Evolutionary conservation across 2,113 vertebrate genomes (phyloP).

Genomic region (Sphaerodactylus townsendi): DNA sequence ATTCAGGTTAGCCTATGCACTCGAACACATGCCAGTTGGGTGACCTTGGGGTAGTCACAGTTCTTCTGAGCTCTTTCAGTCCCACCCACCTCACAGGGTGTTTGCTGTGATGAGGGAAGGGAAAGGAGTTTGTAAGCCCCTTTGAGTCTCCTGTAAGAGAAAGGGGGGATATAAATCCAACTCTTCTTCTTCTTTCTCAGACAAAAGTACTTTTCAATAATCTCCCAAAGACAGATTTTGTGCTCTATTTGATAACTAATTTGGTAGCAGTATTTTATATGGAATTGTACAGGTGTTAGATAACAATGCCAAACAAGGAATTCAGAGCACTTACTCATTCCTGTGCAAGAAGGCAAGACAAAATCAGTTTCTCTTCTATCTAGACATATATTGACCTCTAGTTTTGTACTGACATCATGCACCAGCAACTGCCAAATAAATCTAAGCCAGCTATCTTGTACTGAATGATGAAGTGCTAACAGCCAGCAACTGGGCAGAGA

Average conservation of each 20-base stretch:
- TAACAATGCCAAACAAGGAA: background rate
- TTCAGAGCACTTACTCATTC: background rate
- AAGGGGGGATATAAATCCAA: too few species aligned
- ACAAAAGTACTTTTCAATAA: background rate
- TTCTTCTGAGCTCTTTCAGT: too few species aligned
- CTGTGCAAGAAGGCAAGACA: background rate
- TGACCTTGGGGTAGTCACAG: too few species aligned
- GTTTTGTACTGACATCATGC: background rate
- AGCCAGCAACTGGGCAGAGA: background rate
- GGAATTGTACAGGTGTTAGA: background rate
- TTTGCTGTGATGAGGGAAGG: too few species aligned
- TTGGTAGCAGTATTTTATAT: too few species aligned
- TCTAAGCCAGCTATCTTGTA: background rate
- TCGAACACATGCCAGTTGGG: too few species aligned
- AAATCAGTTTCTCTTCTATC: background rate
- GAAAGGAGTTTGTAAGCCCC: too few species aligned
- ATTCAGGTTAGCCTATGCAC: too few species aligned
- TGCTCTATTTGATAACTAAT: too few species aligned
- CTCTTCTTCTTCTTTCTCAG: too few species aligned
- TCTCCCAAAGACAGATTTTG: background rate
- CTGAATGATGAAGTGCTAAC: background rate
- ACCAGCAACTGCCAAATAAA: background rate
- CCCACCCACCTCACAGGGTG: too few species aligned
- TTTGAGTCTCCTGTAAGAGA: too few species aligned
- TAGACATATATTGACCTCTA: background rate